Evolutionary conservation across 2,797 vertebrate genomes (phyloP), one percentile per base, ranked within the genome.

Genomic region (Fistularia tabacaria): DNA sequence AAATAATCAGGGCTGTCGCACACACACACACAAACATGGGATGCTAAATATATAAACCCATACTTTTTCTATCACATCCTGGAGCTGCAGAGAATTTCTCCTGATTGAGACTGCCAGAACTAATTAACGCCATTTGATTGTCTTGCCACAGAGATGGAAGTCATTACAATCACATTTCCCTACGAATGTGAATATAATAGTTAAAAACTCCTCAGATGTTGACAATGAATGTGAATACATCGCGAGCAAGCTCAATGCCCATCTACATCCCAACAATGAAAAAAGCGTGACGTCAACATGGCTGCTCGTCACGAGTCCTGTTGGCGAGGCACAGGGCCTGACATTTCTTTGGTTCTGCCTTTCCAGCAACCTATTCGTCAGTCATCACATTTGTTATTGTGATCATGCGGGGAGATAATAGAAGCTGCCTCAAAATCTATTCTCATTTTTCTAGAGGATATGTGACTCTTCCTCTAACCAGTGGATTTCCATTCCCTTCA

Each of bases 91-190:
- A 80, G 78, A 55, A 74, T 76, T 54, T 46, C 52, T 60, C 67
- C 73, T 86, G 85, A 84, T 82, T 86, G 76, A 76, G 67, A 66
- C 40, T 38, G 76, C 54, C 83, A 79, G 66, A 67, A 65, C 67
- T 83, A 83, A 86, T 86, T 86, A 82, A 75, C 77, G 64, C 55
- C 10, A 8, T 78, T 76, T 81, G 80, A 85, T 81, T 85, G 80
- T 81, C 64, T 72, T 63, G 67, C 71, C 4, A 64, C 79, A 71
- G 79, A 85, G 77, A 73, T 77, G 77, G 66, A 74, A 84, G 73
- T 85, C 69, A 75, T 86, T 77, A 84, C 69, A 57, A 53, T 75
- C 67, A 56, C 45, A 54, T 60, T 72, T 77, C 51, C 59, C 53
- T 38, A 66, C 50, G 39, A 59, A 62, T 50, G 74, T 64, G 54